Evolutionary conservation across 2,113 vertebrate species (phyloP).

Genomic region (Leucoraja erinaceus): DNA sequence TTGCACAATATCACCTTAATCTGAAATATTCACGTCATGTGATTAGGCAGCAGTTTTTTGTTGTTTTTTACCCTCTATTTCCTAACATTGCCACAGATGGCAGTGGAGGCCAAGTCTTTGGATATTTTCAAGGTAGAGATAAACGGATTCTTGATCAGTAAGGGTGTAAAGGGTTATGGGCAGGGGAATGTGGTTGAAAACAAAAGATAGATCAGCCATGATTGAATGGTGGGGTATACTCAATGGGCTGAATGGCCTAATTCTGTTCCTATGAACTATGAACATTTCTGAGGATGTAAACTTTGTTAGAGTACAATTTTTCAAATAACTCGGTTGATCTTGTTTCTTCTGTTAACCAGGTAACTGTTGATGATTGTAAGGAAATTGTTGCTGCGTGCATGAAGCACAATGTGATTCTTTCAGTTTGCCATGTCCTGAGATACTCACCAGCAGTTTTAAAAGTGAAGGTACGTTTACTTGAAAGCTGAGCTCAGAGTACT

Average conservation of each 20-base stretch:
- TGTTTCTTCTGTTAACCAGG: conserved; percentile 47
- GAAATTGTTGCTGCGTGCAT: conserved; percentile 59
- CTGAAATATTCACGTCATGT: not conserved
- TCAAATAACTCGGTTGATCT: not conserved
- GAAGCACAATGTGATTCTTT: conserved; percentile 58
- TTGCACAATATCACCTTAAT: not conserved
- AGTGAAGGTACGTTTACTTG: conserved; percentile 59
- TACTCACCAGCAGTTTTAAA: conserved; percentile 63
- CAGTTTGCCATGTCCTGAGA: conserved; percentile 68
- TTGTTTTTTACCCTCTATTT: not conserved
- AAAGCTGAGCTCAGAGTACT: not conserved
- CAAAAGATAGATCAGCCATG: too few species aligned
- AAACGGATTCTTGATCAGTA: too few species aligned
- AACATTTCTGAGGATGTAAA: not conserved
- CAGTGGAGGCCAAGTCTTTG: too few species aligned
- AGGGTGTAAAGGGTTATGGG: too few species aligned
- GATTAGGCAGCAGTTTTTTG: not conserved
- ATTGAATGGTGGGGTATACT: too few species aligned
- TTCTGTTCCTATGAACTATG: too few species aligned
- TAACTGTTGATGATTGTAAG: conserved; percentile 61
- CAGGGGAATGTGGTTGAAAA: too few species aligned
- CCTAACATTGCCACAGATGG: not conserved
- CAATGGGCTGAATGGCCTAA: too few species aligned
- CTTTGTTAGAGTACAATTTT: not conserved
- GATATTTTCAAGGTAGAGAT: too few species aligned